These are phyloP conservation scores for Drosophila elegans DNA, from an alignment of 1,140 invertebrate genomes.

Conservation along the genomic window DNA sequence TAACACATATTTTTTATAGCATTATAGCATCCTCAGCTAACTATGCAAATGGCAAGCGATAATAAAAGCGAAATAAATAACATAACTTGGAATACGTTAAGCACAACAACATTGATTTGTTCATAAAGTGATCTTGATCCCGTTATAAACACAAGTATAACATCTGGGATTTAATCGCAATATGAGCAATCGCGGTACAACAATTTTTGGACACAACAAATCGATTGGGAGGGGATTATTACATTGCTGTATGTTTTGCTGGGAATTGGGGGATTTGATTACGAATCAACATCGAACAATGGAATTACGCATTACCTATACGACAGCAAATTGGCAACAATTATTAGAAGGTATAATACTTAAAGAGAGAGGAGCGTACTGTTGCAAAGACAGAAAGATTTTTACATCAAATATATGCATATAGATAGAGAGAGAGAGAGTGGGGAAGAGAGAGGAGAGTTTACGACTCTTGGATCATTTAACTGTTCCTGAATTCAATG, in stretches of 20 bases:
- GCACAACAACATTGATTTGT: conserved; percentile 69
- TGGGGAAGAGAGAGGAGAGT: conserved; percentile 21
- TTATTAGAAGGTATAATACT: conserved; percentile 57
- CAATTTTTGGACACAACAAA: conserved; percentile 52
- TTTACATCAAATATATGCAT: conserved; percentile 39
- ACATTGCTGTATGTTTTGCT: conserved; percentile 39
- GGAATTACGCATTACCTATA: conserved; percentile 67
- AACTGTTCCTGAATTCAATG: conserved; percentile 37
- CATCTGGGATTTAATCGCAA: conserved; percentile 14
- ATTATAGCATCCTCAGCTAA: conserved; percentile 23
- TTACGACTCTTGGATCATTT: conserved; percentile 9
- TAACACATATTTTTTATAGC: neutral
- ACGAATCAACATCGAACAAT: conserved; percentile 71
- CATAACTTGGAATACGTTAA: conserved; percentile 75
- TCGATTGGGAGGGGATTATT: conserved; percentile 20
- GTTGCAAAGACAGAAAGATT: conserved; percentile 45
- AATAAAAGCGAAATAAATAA: conserved; percentile 55
- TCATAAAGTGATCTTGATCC: conserved; percentile 40
- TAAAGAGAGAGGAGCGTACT: conserved; percentile 64
- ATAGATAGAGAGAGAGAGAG: conserved; percentile 24
- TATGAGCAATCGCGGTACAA: conserved; percentile 33
- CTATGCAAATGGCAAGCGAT: conserved; percentile 32
- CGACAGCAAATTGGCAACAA: conserved; percentile 77
- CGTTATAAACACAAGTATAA: conserved; percentile 18
- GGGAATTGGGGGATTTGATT: conserved; percentile 36